phyloP scores from a whole-genome alignment of 2,888 invertebrate species.

The Drosophila atroscutellata region DNA sequence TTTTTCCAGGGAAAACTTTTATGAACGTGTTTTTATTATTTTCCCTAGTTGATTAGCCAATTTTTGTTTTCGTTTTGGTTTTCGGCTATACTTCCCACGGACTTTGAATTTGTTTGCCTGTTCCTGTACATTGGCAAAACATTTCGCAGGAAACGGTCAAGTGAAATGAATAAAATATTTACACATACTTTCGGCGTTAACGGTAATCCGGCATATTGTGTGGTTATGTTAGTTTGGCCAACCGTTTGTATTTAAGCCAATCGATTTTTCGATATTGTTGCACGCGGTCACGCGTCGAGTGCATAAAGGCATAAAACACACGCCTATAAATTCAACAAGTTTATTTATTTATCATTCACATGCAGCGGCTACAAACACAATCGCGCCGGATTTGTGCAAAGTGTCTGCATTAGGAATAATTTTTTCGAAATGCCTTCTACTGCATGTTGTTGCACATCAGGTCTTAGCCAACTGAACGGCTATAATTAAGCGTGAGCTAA shows the following conservation, averaged over 20 bases:
- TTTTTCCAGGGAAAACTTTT: slow-evolving; percentile 63
- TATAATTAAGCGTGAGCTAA: slow-evolving; percentile 55
- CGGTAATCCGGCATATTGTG: slow-evolving; percentile 26
- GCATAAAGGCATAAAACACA: slow-evolving; percentile 54
- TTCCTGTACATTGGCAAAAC: slow-evolving; percentile 49
- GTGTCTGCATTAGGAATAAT: slow-evolving; percentile 37
- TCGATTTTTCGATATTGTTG: slow-evolving; percentile 38
- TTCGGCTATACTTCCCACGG: slow-evolving; percentile 47
- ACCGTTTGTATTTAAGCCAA: slow-evolving; percentile 20
- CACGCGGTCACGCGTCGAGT: slow-evolving; percentile 58
- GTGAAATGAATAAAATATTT: slow-evolving; percentile 69
- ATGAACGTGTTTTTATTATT: slow-evolving; percentile 54
- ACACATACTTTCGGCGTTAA: slow-evolving; percentile 57
- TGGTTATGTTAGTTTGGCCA: slow-evolving; percentile 37
- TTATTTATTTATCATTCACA: slow-evolving; percentile 73
- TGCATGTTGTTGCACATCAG: slow-evolving; percentile 46
- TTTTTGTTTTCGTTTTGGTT: slow-evolving; percentile 56
- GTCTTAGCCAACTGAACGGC: slow-evolving; percentile 23
- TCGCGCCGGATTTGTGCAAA: slow-evolving; percentile 33
- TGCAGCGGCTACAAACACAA: slow-evolving; percentile 56
- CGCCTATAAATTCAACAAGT: slow-evolving; percentile 64
- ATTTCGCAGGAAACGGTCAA: slow-evolving; percentile 64
- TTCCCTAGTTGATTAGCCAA: slow-evolving; percentile 34
- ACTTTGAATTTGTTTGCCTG: slow-evolving; percentile 27
- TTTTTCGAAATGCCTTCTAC: slow-evolving; percentile 24